Evolutionary conservation across 2,113 vertebrate species (phyloP), one percentile per base, ranked within the genome.

Genomic region (Passerina amoena): DNA sequence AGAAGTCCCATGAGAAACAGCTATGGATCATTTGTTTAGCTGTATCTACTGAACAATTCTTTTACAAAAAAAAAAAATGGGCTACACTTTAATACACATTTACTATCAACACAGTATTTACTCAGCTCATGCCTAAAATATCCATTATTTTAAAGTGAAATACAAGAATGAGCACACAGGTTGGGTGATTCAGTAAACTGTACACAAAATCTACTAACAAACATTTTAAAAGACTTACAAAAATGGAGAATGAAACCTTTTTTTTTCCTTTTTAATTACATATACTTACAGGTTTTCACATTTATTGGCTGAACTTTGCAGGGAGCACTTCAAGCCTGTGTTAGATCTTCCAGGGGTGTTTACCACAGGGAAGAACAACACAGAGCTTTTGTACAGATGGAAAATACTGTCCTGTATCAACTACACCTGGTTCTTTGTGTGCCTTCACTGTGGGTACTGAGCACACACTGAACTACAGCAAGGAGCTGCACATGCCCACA

Each of bases 241-340:
- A 97, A 95, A 97, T 90, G 95, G 94, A 90, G 81, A 81, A 92
- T 95, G 96, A 92, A 96, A 88, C 51, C 53, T 56, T 79, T 79
- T 69, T 70, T 85, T 83, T 92, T 61, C 72, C 59, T 94, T 96
- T 71, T 86, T 90, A 97, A 95, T 97, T 97, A 97, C 95, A 97
- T 27, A 80, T 97, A 96, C 95, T 96, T 97, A 97, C 96, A 97
- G 59, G 88, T 90, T 93, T 96, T 97, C 97, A 97, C 95, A 97
- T 97, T 95, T 88, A 95, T 21, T 90, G 92, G 94, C 95, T 93
- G 71, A 93, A 88, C n/a, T 83, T 79, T 77, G 79, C 70, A 96
- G 88, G 88, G 92, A 96, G 51, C 68, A 91, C 59, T 90, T 93
- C 24, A 57, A 81, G 71, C 13, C 22, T 6, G 47, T 72, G 44